phyloP scores from a whole-genome alignment of 2,797 vertebrate species.

The Huso huso region DNA sequence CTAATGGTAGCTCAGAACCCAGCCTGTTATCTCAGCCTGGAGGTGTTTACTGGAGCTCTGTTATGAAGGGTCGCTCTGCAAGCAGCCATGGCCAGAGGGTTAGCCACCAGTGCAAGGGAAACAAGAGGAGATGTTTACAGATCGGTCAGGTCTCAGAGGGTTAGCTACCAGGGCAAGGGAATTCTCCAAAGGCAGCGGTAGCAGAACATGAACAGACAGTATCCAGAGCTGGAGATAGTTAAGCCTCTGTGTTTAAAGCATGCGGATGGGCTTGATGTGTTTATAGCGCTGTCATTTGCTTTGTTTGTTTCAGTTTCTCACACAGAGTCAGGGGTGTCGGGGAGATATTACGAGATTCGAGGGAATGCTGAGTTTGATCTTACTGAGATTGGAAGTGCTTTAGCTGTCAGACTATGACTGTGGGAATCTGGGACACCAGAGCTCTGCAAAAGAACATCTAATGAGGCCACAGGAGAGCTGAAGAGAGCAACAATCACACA shows the following conservation, averaged over 20 bases:
- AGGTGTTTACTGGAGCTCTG: no score
- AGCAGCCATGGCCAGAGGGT: no score
- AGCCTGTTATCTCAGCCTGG: no score
- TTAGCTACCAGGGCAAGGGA: no score
- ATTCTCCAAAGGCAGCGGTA: background rate
- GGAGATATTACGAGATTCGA: slow-evolving; percentile 50
- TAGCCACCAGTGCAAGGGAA: no score
- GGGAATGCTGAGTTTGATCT: slow-evolving; percentile 53
- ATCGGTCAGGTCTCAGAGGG: no score
- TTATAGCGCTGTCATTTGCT: slow-evolving; percentile 20
- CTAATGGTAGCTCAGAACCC: no score
- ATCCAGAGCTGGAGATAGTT: background rate
- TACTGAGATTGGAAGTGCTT: slow-evolving; percentile 39
- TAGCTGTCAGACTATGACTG: slow-evolving; percentile 46
- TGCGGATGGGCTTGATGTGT: slow-evolving; percentile 5
- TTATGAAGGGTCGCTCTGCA: no score
- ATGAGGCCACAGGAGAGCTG: slow-evolving; percentile 59
- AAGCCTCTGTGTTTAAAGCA: background rate
- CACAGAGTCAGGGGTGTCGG: slow-evolving; percentile 27
- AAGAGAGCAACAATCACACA: slow-evolving; percentile 12
- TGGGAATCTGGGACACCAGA: slow-evolving; percentile 41
- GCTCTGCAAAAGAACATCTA: slow-evolving; percentile 39
- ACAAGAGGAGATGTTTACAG: no score
- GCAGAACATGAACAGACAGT: background rate
- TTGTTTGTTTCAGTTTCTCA: slow-evolving; percentile 35